A percentile compares a stretch with the other conserved stretches of the same genome.
Conservation (phyloP, 2,113 vertebrate species). For the Hipposideros armiger region DNA sequence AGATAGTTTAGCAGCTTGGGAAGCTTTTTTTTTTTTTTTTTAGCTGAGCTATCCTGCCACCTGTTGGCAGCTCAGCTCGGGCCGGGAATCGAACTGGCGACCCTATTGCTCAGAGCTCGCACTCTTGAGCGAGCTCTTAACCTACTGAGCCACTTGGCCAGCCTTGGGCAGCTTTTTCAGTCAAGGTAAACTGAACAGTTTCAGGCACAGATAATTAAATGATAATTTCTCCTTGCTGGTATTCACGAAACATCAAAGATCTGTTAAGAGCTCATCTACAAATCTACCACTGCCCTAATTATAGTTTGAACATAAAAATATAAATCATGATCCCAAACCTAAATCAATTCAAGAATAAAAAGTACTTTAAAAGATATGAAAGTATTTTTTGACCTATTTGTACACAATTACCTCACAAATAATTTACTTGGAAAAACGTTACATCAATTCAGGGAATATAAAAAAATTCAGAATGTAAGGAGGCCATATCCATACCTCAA, state of each 20-base stretch:
- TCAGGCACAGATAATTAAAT: slow-evolving; percentile 18
- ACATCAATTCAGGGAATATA: not conserved
- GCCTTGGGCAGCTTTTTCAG: not conserved
- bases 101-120: too few relatives aligned
- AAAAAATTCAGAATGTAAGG: not conserved
- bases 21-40: not conserved
- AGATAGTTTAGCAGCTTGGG: not conserved
- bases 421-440: not conserved
- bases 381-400: not conserved
- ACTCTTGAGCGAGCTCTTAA: too few relatives aligned
- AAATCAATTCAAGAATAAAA: not conserved
- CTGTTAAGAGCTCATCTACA: not conserved
- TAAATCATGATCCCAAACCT: not conserved
- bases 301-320: slow-evolving; percentile 21
- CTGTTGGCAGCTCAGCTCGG: too few relatives aligned
- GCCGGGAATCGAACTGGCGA: too few relatives aligned
- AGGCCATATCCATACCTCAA: not conserved
- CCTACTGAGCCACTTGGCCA: too few relatives aligned
- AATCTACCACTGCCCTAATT: not conserved
- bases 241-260: not conserved
- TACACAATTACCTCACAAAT: not conserved
- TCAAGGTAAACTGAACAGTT: not conserved
- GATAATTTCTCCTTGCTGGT: slow-evolving; percentile 3
- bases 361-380: not conserved
- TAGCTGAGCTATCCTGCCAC: too few relatives aligned